Evolutionary conservation across 2,113 vertebrate genomes (phyloP).

Genomic region (Stegostoma tigrinum): DNA sequence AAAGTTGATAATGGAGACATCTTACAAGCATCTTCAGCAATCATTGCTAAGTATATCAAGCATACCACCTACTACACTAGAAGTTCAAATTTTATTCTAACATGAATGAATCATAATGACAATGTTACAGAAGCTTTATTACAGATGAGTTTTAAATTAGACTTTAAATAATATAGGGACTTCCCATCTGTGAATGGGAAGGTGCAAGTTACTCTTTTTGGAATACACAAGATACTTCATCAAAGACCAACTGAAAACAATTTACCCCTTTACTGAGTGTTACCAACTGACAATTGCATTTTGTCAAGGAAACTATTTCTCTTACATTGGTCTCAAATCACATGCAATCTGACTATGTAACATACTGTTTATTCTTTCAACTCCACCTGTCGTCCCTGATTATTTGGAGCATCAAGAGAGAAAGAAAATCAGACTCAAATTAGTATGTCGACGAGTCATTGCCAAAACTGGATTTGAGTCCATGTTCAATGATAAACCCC

Average conservation of each 20-base stretch:
- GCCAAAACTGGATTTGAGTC: conserved; percentile 11
- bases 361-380: background rate
- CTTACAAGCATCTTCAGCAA: background rate
- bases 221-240: background rate
- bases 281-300: background rate
- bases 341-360: background rate
- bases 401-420: background rate
- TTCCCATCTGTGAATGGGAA: background rate
- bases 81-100: background rate
- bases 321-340: background rate
- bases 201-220: background rate
- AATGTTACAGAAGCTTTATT: background rate
- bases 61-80: background rate
- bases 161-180: background rate
- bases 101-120: background rate
- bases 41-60: background rate
- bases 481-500: background rate
- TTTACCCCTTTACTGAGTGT: background rate
- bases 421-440: background rate
- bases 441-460: background rate
- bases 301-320: background rate
- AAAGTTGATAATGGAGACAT: background rate
- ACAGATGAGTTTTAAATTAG: background rate
- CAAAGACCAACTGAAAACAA: conserved; percentile 14
- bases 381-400: background rate